A percentile compares a stretch with the other conserved stretches of the same genome.
Evolutionary conservation across 2,888 invertebrate species (phyloP).

Genomic region (Lasioglossum leucozonium): DNA sequence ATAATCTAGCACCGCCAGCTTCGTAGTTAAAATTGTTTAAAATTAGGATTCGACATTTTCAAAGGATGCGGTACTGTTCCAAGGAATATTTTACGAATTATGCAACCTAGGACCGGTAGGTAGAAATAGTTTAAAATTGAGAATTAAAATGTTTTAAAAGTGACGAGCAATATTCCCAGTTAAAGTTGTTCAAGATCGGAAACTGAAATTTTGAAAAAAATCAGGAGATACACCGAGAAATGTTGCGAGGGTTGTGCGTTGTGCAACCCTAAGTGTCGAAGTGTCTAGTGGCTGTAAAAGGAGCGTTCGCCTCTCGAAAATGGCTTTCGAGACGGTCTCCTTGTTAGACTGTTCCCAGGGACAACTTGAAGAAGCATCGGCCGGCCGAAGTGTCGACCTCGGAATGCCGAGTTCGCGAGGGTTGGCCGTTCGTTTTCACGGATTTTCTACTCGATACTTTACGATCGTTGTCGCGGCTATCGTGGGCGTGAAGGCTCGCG

Average conservation of each 20-base stretch:
- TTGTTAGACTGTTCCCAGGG: background rate
- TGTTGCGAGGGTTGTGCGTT: background rate
- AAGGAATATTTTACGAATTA: too few relatives aligned
- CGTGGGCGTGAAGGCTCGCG: slow-evolving; percentile 33
- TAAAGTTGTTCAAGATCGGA: background rate
- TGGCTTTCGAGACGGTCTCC: background rate
- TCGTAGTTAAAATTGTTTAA: too few relatives aligned
- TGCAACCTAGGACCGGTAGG: too few relatives aligned
- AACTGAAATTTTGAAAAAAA: background rate
- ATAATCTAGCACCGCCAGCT: too few relatives aligned
- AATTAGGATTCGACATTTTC: too few relatives aligned
- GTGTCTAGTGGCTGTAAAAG: background rate
- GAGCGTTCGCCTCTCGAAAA: background rate
- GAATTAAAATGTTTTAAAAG: too few relatives aligned
- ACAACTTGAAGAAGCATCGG: background rate
- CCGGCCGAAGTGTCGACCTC: background rate
- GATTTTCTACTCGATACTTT: slow-evolving; percentile 29
- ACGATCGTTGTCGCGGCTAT: slow-evolving; percentile 21
- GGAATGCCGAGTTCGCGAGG: background rate
- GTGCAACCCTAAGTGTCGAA: background rate
- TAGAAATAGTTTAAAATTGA: too few relatives aligned
- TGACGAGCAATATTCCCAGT: background rate
- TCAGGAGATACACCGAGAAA: background rate
- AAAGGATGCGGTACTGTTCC: too few relatives aligned
- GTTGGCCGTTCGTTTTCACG: slow-evolving; percentile 33